A percentile compares a stretch with the other conserved stretches of the same genome.
Evolutionary conservation across 2,113 vertebrate species (phyloP).

Genomic region (Caretta caretta): DNA sequence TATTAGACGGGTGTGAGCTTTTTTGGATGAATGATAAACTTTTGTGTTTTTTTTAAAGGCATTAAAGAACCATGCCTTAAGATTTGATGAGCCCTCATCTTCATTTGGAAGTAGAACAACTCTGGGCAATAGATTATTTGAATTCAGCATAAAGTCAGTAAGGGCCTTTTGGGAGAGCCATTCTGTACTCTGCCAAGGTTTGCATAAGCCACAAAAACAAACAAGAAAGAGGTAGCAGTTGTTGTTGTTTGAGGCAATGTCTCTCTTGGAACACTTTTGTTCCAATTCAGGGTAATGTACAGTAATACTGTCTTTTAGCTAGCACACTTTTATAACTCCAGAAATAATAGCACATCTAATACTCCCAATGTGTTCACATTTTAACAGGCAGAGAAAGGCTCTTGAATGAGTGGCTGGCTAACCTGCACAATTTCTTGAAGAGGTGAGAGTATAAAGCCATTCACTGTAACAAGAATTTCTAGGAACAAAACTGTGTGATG

Average conservation of each 20-base stretch:
- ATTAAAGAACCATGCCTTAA: not conserved
- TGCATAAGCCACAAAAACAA: not conserved
- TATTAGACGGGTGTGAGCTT: not conserved
- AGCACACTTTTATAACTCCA: not conserved
- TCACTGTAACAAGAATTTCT: constrained; percentile 26
- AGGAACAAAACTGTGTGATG: not conserved
- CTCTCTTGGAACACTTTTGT: not conserved
- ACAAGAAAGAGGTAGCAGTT: not conserved
- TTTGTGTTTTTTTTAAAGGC: not conserved
- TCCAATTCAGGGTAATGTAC: not conserved
- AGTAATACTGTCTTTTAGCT: not conserved
- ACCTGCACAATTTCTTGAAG: not conserved
- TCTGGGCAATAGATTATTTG: not conserved
- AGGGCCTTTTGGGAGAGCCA: not conserved
- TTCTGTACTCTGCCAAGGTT: not conserved
- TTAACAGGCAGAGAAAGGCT: not conserved
- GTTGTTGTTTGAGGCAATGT: not conserved
- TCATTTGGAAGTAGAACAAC: not conserved
- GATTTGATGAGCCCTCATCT: not conserved
- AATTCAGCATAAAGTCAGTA: not conserved
- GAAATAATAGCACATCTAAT: constrained; percentile 2
- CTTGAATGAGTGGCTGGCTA: not conserved
- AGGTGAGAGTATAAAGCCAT: not conserved
- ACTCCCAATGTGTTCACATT: not conserved
- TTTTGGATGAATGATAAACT: not conserved